Evolutionary conservation across 2,888 invertebrate species (phyloP).

Genomic region (Formica aserva): DNA sequence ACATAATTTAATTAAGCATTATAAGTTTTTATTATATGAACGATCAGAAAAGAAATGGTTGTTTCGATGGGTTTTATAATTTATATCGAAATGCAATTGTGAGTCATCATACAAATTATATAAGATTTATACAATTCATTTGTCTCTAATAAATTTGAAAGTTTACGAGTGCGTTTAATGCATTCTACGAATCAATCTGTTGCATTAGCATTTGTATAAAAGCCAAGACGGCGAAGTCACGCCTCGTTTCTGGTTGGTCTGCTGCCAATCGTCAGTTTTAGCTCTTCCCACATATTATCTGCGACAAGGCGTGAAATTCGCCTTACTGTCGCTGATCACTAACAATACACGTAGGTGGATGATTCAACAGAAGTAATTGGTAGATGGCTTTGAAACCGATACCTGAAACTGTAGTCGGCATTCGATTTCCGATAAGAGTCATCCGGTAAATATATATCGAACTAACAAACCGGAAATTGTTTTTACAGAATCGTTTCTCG

Average conservation of each 20-base stretch:
- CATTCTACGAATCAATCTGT: neutral
- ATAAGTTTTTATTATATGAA: constrained; percentile 1
- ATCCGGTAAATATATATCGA: neutral
- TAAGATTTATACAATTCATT: neutral
- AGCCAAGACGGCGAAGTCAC: neutral
- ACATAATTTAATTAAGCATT: neutral
- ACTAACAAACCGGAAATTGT: constrained; percentile 5
- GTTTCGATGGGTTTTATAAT: constrained; percentile 5
- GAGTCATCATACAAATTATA: neutral
- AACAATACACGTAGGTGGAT: constrained; percentile 54
- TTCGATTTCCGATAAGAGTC: constrained; percentile 43
- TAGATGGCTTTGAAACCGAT: constrained; percentile 64
- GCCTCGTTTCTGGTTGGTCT: constrained; percentile 21
- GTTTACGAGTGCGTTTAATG: constrained; percentile 1
- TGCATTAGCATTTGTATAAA: constrained; percentile 23
- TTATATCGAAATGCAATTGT: neutral
- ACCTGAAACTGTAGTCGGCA: constrained; percentile 30
- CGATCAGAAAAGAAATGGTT: neutral
- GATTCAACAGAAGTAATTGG: constrained; percentile 39
- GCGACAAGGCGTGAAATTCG: constrained; percentile 44
- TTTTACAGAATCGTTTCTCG: neutral
- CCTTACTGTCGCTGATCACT: constrained; percentile 18
- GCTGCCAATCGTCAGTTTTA: constrained; percentile 21
- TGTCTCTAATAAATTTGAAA: neutral
- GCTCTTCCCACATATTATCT: constrained; percentile 35